These are phyloP conservation scores for Drosophila nigrodunni DNA, from an alignment of 1,140 invertebrate species.

Conservation along the genomic window DNA sequence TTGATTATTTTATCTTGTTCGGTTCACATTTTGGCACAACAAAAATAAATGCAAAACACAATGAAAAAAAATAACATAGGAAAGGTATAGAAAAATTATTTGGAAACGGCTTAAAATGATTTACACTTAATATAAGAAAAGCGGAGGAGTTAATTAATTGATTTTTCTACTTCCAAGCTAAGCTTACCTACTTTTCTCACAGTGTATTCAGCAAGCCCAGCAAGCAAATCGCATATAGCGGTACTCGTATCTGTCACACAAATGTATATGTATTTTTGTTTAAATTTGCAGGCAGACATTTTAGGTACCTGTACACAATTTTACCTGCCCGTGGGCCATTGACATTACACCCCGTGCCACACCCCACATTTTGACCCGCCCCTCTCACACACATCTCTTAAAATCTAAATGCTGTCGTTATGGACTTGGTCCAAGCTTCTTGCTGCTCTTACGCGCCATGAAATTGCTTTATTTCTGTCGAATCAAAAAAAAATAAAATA, in stretches of 20 bases:
- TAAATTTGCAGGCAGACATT: constrained; percentile 30
- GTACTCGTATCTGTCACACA: constrained; percentile 18
- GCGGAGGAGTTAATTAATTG: too few species aligned
- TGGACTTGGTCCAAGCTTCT: constrained; percentile 41
- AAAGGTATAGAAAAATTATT: background rate
- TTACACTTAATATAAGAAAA: background rate
- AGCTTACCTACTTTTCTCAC: background rate
- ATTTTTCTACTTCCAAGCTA: too few species aligned
- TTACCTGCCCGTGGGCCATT: constrained; percentile 52
- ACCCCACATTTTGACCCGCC: background rate
- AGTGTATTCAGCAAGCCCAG: background rate
- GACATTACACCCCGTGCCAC: constrained; percentile 43
- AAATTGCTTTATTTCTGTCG: constrained; percentile 82
- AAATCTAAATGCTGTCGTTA: constrained; percentile 59
- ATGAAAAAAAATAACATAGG: constrained; percentile 24
- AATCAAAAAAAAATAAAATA: constrained; percentile 55
- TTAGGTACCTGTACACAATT: constrained; percentile 28
- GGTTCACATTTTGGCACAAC: constrained; percentile 14
- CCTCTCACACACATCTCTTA: background rate
- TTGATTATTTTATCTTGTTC: constrained; percentile 29
- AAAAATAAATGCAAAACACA: constrained; percentile 29
- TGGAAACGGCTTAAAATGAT: background rate
- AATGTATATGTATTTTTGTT: constrained; percentile 1
- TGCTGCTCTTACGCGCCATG: constrained; percentile 53
- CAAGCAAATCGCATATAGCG: constrained; percentile 8